phyloP scores from a whole-genome alignment of 2,888 invertebrate genomes.

The Dynastes tityus region DNA sequence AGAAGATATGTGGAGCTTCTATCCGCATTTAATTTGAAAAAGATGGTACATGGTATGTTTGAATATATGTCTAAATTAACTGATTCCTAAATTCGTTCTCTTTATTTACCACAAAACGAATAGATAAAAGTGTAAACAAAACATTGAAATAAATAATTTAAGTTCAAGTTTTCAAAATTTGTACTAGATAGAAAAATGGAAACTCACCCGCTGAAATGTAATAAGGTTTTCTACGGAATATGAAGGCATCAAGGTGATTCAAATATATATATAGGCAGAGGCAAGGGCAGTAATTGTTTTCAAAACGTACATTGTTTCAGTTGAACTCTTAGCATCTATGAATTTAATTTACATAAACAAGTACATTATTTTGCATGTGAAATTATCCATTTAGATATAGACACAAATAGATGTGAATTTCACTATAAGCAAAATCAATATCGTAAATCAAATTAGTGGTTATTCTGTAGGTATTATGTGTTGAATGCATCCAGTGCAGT shows the following conservation, averaged over 20 bases:
- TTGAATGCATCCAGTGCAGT: conserved; percentile 15
- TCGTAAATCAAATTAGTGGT: conserved; percentile 32
- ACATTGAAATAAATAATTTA: no score
- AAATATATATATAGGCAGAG: neutral
- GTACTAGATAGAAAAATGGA: neutral
- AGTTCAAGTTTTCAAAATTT: no score
- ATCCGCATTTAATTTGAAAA: no score
- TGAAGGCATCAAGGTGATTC: neutral
- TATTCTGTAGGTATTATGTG: conserved; percentile 33
- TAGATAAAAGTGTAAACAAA: no score
- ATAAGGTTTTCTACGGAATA: neutral
- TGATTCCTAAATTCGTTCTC: neutral
- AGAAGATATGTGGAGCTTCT: no score
- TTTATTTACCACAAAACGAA: no score
- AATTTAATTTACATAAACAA: conserved; percentile 23
- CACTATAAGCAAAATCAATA: conserved; percentile 18
- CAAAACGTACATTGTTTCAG: conserved; percentile 13
- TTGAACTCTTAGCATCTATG: conserved; percentile 19
- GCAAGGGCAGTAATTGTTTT: neutral
- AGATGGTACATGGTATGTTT: no score
- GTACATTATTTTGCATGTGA: conserved; percentile 22
- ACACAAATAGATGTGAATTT: conserved; percentile 13
- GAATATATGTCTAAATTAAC: no score
- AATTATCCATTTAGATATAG: conserved; percentile 10
- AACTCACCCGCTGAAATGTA: neutral